Evolutionary conservation across 2,113 vertebrate genomes (phyloP), one percentile per base, ranked within the genome.

Genomic region (Passer montanus): DNA sequence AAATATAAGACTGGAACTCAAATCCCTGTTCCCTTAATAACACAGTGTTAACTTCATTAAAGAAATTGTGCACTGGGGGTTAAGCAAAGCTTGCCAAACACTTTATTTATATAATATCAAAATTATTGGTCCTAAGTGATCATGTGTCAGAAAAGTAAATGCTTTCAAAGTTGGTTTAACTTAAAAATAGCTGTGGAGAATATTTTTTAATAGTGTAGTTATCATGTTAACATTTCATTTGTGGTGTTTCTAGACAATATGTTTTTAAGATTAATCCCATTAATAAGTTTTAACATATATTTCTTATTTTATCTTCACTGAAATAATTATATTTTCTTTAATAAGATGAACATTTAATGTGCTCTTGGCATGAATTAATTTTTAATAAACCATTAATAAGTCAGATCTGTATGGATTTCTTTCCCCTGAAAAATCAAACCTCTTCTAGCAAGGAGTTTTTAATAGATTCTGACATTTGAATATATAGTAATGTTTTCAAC

Each of bases 321-420:
- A 79, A 89, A 87, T 84, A 0, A 72, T 90, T 74, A 20, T 72
- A 70, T 93, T 95, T 95, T 85, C 63, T 59, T 83, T 80, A 83
- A 85, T 70, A 81, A 76, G 63, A 70, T 87, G 93, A 90, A 63
- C 74, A 88, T 50, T 90, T 95, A 73, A 80, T 95, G 21, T 95
- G 43, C 27, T 87, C 30, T 91, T 91, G 89, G 27, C 72, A 52
- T 73, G 24, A 91, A 90, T 95, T 87, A 95, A 82, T 93, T 95
- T 95, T 94, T 94, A 77, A 91, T 86, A 93, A 91, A 28, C 26
- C 13, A 66, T 86, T 95, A 85, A 73, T 69, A 95, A 86, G 35
- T 83, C 27, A 58, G 11, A 50, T 85, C 87, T 86, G 30, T 70
- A n/a, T 80, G 70, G 50, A 88, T 83, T 93, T 74, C 39, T 86